These are phyloP conservation scores for Notothenia rossii DNA, from an alignment of 2,113 vertebrate genomes.

Conservation along the genomic window DNA sequence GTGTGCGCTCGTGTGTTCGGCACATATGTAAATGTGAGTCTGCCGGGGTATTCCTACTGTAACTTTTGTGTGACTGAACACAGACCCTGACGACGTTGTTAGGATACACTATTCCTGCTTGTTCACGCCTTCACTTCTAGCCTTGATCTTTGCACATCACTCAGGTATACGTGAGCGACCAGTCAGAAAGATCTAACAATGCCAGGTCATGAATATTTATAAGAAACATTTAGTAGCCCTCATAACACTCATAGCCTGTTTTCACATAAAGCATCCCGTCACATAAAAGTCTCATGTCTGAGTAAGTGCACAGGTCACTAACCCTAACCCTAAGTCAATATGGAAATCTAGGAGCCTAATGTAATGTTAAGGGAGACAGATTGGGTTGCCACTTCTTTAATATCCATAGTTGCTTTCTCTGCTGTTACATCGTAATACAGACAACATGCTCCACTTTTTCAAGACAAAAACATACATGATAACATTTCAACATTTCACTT, in stretches of 20 bases:
- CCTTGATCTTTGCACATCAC: conserved; percentile 53
- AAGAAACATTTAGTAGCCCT: conserved; percentile 20
- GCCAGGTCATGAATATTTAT: conserved; percentile 37
- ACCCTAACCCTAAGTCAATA: too few relatives aligned
- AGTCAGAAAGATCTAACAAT: conserved; percentile 20
- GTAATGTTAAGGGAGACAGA: too few relatives aligned
- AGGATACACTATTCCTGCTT: conserved; percentile 39
- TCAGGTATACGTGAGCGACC: conserved; percentile 37
- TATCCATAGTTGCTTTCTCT: too few relatives aligned
- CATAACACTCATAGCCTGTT: not conserved
- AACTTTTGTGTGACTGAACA: conserved; percentile 68
- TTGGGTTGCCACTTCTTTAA: too few relatives aligned
- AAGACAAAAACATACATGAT: too few relatives aligned
- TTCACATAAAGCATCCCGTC: conserved; percentile 10
- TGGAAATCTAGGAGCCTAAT: too few relatives aligned
- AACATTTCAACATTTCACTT: too few relatives aligned
- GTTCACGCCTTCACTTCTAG: conserved; percentile 34
- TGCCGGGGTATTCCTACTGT: conserved; percentile 52
- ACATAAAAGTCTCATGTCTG: not conserved
- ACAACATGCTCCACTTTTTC: too few relatives aligned
- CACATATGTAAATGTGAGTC: conserved; percentile 58
- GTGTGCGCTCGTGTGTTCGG: conserved; percentile 45
- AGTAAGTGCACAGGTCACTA: not conserved
- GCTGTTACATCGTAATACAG: too few relatives aligned
- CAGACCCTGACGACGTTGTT: conserved; percentile 51